Evolutionary conservation across 2,888 invertebrate genomes (phyloP).

Genomic region (Carcina quercana): DNA sequence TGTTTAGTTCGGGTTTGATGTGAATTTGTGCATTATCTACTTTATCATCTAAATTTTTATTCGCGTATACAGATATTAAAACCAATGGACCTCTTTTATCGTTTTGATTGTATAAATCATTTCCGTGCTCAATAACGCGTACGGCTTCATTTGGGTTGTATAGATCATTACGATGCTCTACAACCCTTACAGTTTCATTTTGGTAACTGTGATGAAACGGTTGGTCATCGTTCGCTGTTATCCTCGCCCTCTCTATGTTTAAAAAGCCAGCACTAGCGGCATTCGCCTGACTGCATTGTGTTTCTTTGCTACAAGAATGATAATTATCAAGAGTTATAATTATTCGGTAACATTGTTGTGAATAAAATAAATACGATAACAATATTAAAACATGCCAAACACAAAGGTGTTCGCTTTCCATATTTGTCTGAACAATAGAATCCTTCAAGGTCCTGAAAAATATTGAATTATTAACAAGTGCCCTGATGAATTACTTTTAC

Average conservation of each 20-base stretch:
- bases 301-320: conserved; percentile 31
- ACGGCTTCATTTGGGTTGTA: no score
- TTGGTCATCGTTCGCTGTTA: conserved; percentile 24
- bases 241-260: conserved; percentile 9
- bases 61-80: conserved; percentile 59
- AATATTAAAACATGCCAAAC: no score
- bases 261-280: conserved; percentile 22
- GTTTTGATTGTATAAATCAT: conserved; percentile 5
- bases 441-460: conserved; percentile 14
- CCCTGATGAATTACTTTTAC: no score
- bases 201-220: no score
- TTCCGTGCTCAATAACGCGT: not conserved
- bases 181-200: no score
- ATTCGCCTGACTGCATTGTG: conserved; percentile 49
- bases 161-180: no score
- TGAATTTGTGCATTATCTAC: conserved; percentile 13
- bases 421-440: conserved; percentile 15
- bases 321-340: no score
- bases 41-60: conserved; percentile 25
- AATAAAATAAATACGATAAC: no score
- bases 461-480: no score
- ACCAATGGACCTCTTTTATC: conserved; percentile 38
- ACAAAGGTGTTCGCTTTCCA: conserved; percentile 3
- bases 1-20: not conserved
- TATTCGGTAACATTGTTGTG: no score